These are phyloP conservation scores for Saturnia japonica DNA, from an alignment of 2,888 invertebrate species.

Conservation along the genomic window DNA sequence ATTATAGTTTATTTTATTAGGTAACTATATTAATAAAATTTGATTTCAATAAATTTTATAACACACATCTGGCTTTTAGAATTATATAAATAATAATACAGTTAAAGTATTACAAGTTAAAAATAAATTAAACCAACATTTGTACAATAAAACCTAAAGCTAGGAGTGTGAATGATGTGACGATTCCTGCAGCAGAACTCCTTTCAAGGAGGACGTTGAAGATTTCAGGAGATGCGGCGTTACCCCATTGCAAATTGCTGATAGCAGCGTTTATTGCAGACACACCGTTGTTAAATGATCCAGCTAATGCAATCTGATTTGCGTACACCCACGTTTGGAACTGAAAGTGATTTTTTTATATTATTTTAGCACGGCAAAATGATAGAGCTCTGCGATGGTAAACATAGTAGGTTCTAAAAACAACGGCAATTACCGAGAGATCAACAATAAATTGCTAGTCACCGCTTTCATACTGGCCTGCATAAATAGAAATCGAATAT, in stretches of 20 bases:
- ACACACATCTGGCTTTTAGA: neutral
- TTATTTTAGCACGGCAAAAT: neutral
- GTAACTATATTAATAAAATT: neutral
- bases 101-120: slow-evolving; percentile 14
- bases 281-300: slow-evolving; percentile 48
- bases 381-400: too few species aligned
- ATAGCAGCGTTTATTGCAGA: slow-evolving; percentile 49
- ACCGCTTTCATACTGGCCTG: too few species aligned
- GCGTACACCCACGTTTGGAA: slow-evolving; percentile 65
- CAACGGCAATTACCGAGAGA: too few species aligned
- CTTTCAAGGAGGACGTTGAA: slow-evolving; percentile 40
- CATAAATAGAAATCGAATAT: too few species aligned
- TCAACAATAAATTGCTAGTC: too few species aligned
- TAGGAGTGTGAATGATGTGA: slow-evolving; percentile 52
- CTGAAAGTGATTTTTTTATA: slow-evolving; percentile 40
- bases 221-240: slow-evolving; percentile 47
- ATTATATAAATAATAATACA: slow-evolving; percentile 11
- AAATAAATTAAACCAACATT: slow-evolving; percentile 45
- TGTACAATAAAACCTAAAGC: slow-evolving; percentile 48
- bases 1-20: neutral
- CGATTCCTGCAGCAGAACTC: slow-evolving; percentile 46
- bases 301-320: slow-evolving; percentile 50
- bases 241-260: slow-evolving; percentile 64
- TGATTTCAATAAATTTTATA: slow-evolving; percentile 1
- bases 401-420: too few species aligned